phyloP scores from a whole-genome alignment of 2,113 vertebrate species.

The Bostrychus sinensis region DNA sequence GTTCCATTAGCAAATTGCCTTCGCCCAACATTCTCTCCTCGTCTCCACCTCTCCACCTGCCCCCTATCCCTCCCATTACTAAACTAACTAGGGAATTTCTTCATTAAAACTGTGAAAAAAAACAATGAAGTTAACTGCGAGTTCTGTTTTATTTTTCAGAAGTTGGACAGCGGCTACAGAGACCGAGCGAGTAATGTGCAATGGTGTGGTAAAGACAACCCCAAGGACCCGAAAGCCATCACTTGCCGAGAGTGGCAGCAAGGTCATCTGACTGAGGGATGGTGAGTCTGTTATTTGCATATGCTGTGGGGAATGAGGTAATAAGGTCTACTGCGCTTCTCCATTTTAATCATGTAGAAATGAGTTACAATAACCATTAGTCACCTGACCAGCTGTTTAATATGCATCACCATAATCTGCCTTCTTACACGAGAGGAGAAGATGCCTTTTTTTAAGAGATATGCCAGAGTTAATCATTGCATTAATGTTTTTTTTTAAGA shows the following conservation, averaged over 20 bases:
- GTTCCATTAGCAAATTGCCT: constrained; percentile 82
- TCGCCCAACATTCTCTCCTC: constrained; percentile 14
- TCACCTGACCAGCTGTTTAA: constrained; percentile 35
- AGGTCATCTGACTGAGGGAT: constrained; percentile 49
- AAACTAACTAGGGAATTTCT: constrained; percentile 64
- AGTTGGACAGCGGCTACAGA: constrained; percentile 23
- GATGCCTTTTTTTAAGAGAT: too few relatives aligned
- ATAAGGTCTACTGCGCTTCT: constrained; percentile 36
- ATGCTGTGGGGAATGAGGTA: constrained; percentile 37
- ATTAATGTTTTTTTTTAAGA: too few relatives aligned
- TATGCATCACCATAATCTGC: constrained; percentile 20
- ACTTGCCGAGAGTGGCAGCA: constrained; percentile 41
- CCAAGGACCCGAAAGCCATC: constrained; percentile 56
- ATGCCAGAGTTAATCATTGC: too few relatives aligned
- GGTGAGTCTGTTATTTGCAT: constrained; percentile 67
- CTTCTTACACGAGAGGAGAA: neutral
- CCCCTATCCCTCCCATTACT: constrained; percentile 64
- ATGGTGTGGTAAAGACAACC: constrained; percentile 49
- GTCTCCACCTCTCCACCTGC: constrained; percentile 29
- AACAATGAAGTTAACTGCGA: constrained; percentile 64
- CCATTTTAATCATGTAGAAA: constrained; percentile 33
- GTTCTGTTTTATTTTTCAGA: constrained; percentile 58
- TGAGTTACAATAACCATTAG: constrained; percentile 29
- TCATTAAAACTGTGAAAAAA: constrained; percentile 59
- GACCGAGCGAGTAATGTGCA: constrained; percentile 34